phyloP scores from a whole-genome alignment of 37 sponge, comb jelly and placozoan species.

The Geodia barretti region DNA sequence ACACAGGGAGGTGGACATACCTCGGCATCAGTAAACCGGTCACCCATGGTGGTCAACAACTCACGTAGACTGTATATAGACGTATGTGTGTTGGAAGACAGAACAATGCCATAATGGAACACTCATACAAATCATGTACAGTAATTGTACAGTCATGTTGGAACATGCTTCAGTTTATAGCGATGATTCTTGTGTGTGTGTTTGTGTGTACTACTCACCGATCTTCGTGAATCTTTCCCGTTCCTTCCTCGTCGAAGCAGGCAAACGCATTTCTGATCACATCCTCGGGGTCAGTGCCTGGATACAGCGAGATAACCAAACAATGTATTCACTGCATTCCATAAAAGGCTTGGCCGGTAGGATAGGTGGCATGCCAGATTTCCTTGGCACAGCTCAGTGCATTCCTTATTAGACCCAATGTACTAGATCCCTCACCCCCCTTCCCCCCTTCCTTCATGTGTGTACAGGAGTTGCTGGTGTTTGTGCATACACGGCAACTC shows the following conservation, averaged over 20 bases:
- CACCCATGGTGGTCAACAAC: conserved; percentile 97
- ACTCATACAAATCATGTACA: too few species aligned
- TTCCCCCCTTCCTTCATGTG: not conserved
- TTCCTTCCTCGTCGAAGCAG: conserved; percentile 96
- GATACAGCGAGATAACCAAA: not conserved
- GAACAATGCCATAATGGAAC: too few species aligned
- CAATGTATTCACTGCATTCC: too few species aligned
- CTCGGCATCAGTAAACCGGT: conserved; percentile 79
- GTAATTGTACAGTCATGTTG: too few species aligned
- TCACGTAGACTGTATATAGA: conserved; percentile 76
- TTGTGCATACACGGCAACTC: not conserved
- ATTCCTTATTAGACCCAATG: not conserved
- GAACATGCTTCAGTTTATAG: too few species aligned
- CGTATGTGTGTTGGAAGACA: too few species aligned
- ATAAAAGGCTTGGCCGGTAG: not conserved
- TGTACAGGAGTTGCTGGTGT: not conserved
- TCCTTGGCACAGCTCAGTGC: not conserved
- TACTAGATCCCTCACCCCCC: not conserved
- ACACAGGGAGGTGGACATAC: conserved; percentile 17
- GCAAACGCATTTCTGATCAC: conserved; percentile 98
- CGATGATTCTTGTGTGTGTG: too few species aligned
- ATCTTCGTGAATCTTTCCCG: conserved; percentile 94
- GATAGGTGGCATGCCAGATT: not conserved
- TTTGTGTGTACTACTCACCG: too few species aligned
- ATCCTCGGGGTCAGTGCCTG: conserved; percentile 99